phyloP scores from a whole-genome alignment of 2,888 invertebrate genomes.

The Homarus gammarus region DNA sequence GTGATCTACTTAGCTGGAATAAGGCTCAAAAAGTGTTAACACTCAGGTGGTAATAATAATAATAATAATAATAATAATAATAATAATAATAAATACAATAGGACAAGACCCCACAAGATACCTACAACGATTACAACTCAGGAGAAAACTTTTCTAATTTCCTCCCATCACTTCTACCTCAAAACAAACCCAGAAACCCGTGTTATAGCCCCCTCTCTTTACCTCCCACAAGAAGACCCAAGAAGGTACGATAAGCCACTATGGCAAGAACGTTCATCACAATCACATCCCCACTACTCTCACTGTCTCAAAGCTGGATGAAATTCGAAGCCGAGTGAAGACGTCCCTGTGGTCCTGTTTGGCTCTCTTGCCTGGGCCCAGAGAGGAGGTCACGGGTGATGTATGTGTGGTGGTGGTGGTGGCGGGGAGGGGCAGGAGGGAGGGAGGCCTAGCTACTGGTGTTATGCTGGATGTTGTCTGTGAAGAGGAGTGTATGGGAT shows the following conservation, averaged over 20 bases:
- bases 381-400: neutral
- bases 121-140: too few species aligned
- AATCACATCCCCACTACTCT: neutral
- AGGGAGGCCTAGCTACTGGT: neutral
- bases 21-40: too few species aligned
- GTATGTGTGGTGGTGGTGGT: accelerated
- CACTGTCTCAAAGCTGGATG: conserved; percentile 16
- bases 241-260: neutral
- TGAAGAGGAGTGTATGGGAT: too few species aligned
- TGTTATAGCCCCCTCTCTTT: neutral
- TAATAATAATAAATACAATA: too few species aligned
- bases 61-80: too few species aligned
- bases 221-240: neutral
- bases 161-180: too few species aligned
- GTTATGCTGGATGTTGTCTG: neutral
- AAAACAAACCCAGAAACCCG: too few species aligned
- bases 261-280: neutral
- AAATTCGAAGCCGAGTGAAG: conserved; percentile 40
- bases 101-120: too few species aligned
- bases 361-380: neutral
- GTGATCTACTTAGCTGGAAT: too few species aligned
- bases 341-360: conserved; percentile 38
- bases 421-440: neutral
- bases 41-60: too few species aligned
- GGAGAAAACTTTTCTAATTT: too few species aligned